Evolutionary conservation across 2,888 invertebrate genomes (phyloP).

Genomic region (Papilio elwesi): DNA sequence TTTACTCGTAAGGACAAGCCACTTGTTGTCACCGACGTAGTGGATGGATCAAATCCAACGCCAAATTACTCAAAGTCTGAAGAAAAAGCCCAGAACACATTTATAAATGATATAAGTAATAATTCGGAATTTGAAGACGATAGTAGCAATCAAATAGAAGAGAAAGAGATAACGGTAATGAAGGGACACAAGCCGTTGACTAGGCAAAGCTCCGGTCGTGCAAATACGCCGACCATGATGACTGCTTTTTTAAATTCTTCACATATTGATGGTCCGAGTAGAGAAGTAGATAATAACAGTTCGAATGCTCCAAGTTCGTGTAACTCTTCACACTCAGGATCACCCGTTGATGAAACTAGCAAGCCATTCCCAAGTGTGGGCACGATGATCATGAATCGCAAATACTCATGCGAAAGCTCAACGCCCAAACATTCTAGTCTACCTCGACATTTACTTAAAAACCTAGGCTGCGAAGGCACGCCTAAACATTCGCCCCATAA

Average conservation of each 20-base stretch:
- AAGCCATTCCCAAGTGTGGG: constrained; percentile 68
- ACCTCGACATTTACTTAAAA: constrained; percentile 75
- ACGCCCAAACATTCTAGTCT: constrained; percentile 78
- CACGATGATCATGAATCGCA: constrained; percentile 75
- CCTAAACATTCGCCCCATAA: constrained; percentile 75
- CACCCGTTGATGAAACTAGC: constrained; percentile 69
- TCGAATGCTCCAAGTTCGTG: constrained; percentile 74
- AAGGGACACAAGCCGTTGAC: constrained; percentile 89
- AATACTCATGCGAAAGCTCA: constrained; percentile 73
- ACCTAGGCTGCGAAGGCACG: constrained; percentile 71
- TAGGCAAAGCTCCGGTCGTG: constrained; percentile 86
- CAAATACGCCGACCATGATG: constrained; percentile 79
- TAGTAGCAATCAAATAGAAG: constrained; percentile 79
- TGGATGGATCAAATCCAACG: constrained; percentile 67
- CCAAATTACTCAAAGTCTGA: constrained; percentile 76
- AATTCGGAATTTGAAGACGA: constrained; percentile 80
- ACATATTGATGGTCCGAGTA: constrained; percentile 65
- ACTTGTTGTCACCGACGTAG: constrained; percentile 57
- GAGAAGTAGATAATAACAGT: constrained; percentile 64
- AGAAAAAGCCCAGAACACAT: constrained; percentile 78
- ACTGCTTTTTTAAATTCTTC: constrained; percentile 78
- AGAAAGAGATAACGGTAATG: constrained; percentile 76
- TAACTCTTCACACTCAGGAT: constrained; percentile 74
- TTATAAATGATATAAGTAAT: constrained; percentile 77
- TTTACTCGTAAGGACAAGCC: constrained; percentile 79